Evolutionary conservation across 2,888 invertebrate genomes (phyloP).

Genomic region (Lydus trimaculatus): DNA sequence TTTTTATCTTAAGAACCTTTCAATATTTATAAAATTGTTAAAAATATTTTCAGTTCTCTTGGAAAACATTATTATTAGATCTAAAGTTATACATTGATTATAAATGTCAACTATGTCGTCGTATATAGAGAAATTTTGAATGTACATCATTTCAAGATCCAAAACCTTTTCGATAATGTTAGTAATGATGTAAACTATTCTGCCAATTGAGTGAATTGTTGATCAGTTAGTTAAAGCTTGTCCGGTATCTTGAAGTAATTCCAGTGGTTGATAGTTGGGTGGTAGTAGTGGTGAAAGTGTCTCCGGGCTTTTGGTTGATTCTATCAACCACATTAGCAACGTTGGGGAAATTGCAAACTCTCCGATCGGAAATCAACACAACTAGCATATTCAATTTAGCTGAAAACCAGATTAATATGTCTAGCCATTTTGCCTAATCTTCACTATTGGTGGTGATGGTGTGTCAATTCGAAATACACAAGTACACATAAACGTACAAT

Average conservation of each 20-base stretch:
- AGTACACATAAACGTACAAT: background rate
- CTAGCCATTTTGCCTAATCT: constrained; percentile 23
- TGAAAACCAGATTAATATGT: constrained; percentile 24
- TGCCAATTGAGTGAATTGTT: background rate
- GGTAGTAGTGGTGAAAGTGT: background rate
- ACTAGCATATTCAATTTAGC: constrained; percentile 20
- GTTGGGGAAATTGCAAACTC: constrained; percentile 7
- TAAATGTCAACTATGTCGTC: background rate
- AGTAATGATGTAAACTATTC: constrained; percentile 8
- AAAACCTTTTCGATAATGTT: background rate
- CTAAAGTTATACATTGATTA: background rate
- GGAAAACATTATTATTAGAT: background rate
- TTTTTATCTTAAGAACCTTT: background rate
- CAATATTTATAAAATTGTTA: background rate
- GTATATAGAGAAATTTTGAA: background rate
- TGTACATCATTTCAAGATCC: background rate
- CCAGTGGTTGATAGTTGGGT: constrained; percentile 6
- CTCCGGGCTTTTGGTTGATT: constrained; percentile 7
- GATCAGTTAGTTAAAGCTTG: constrained; percentile 8
- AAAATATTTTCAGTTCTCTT: background rate
- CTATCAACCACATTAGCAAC: constrained; percentile 8
- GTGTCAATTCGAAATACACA: background rate
- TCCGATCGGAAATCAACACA: constrained; percentile 8
- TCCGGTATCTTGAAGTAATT: constrained; percentile 8
- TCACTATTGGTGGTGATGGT: constrained; percentile 2